Evolutionary conservation across 2,888 invertebrate genomes (phyloP), one percentile per base, ranked within the genome.

Genomic region (Trichogramma evanescens): DNA sequence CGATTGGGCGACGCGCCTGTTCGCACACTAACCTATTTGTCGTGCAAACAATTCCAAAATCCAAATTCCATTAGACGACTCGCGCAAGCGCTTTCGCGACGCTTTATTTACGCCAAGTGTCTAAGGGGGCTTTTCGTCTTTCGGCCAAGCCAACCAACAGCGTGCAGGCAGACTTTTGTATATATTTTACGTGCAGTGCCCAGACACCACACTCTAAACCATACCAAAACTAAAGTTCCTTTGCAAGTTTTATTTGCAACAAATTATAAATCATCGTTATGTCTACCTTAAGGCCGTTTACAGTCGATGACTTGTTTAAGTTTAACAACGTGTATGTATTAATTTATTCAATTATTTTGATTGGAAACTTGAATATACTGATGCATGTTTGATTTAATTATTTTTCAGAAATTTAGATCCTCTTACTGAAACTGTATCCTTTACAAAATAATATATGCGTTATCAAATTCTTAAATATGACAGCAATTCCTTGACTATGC

Each of bases 231-330:
- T 62, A 60, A 60, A 64, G 60, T 62, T 64, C 59, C 64, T 62
- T 26, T 43, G 56, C 56, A 64, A 64, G 62, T 42, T 58, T 54
- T 63, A 61, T 61, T 56, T n/a, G 10, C 13, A 13, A 5, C 59
- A 59, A 13, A 41, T 13, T 51, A 26, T 63, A 63, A 59, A 53
- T 62, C 55, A 1, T 56, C 10, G 40, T 58, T 46, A 95, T 97
- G 96, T 94, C 95, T 5, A 93, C 94, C 5, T 83, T 96, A 69
- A 82, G 95, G 65, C 93, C 94, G 9, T 96, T 97, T 78, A 91
- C 89, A 1, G 95, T 95, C 74, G 89, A 93, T 76, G 97, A 97
- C 80, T 87, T 97, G 82, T 89, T 96, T 74, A 91, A 89, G 80
- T 96, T 95, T 76, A 96, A 96, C 76, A 93, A 91, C 74, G 94